Conservation (phyloP, 2,888 invertebrate genomes). For the Plebejus melissa region DNA sequence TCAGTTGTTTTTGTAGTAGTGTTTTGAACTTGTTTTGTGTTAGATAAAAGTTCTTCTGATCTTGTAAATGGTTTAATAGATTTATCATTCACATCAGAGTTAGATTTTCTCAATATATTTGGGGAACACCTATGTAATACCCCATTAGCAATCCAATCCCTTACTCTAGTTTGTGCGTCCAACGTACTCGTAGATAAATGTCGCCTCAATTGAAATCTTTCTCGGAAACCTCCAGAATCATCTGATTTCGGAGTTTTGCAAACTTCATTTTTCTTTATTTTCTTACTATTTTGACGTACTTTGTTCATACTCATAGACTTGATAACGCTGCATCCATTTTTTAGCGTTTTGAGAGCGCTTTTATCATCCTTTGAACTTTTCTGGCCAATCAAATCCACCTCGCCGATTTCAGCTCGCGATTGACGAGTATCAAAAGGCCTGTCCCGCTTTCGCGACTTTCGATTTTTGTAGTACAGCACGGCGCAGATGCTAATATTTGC, state of each 20-base stretch:
- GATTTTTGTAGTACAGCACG: slow-evolving; percentile 83
- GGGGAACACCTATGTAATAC: slow-evolving; percentile 86
- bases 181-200: slow-evolving; percentile 89
- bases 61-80: slow-evolving; percentile 62
- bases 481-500: slow-evolving; percentile 85
- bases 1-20: slow-evolving; percentile 46
- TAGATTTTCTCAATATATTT: slow-evolving; percentile 79
- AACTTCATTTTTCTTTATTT: slow-evolving; percentile 75
- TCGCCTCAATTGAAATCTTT: slow-evolving; percentile 82
- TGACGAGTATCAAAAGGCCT: slow-evolving; percentile 65
- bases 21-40: slow-evolving; percentile 51
- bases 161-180: slow-evolving; percentile 91
- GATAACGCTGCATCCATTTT: slow-evolving; percentile 79
- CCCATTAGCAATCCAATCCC: slow-evolving; percentile 91
- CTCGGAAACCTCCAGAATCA: slow-evolving; percentile 77
- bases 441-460: slow-evolving; percentile 75
- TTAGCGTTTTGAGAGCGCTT: slow-evolving; percentile 63
- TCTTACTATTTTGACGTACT: slow-evolving; percentile 73
- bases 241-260: slow-evolving; percentile 78
- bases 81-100: slow-evolving; percentile 58
- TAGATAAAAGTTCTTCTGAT: slow-evolving; percentile 69
- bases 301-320: slow-evolving; percentile 76
- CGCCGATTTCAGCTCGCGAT: slow-evolving; percentile 72
- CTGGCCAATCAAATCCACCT: slow-evolving; percentile 71
- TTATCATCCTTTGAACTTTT: slow-evolving; percentile 68